Evolutionary conservation across 2,888 invertebrate species (phyloP).

Genomic region (Didymodactylos carnosus): DNA sequence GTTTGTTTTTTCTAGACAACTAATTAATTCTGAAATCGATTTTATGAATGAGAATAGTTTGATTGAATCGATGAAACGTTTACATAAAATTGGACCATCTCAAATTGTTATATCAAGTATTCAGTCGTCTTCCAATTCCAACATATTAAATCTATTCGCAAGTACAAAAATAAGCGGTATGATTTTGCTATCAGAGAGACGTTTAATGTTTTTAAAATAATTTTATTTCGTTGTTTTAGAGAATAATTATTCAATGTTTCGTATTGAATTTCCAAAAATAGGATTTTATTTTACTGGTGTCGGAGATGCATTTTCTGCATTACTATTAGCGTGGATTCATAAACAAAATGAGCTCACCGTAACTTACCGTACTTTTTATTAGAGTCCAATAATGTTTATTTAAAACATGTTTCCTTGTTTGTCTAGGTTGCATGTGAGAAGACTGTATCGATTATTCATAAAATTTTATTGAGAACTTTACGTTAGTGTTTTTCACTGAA

Average conservation of each 20-base stretch:
- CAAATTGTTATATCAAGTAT: not conserved
- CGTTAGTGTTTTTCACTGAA: no score
- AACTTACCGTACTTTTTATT: not conserved
- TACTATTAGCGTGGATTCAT: conserved; percentile 66
- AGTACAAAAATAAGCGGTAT: not conserved
- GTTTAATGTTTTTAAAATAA: no score
- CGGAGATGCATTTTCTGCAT: conserved; percentile 74
- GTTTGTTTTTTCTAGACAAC: no score
- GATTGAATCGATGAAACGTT: not conserved
- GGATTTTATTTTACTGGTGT: conserved; percentile 67
- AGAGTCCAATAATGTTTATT: not conserved
- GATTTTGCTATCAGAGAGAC: no score
- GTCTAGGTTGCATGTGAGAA: not conserved
- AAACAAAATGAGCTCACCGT: conserved; percentile 46
- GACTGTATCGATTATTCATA: not conserved
- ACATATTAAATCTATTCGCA: not conserved
- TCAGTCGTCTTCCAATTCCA: no score
- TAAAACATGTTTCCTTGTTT: no score
- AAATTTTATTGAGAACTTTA: not conserved
- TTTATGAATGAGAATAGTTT: not conserved
- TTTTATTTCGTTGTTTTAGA: no score
- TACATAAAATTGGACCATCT: not conserved
- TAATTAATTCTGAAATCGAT: not conserved
- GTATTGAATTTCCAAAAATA: conserved; percentile 51
- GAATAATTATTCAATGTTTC: conserved; percentile 19